phyloP scores from a whole-genome alignment of 1,140 invertebrate species.

The Sminthurides bifidus region DNA sequence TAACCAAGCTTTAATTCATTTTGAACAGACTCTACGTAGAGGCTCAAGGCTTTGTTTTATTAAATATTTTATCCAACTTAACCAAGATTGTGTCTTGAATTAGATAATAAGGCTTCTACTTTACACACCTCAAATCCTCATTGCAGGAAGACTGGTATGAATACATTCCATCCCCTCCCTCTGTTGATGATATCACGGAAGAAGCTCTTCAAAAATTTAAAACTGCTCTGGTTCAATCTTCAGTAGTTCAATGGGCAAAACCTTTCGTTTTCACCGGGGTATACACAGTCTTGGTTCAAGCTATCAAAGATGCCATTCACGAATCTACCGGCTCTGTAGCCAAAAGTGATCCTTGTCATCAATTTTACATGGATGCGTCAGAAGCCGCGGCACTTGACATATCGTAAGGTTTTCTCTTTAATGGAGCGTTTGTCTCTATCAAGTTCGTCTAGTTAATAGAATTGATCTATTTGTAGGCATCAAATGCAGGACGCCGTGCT shows the following conservation, averaged over 20 bases:
- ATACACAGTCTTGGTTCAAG: background rate
- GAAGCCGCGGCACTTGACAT: background rate
- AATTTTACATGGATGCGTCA: background rate
- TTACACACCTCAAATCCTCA: too few relatives aligned
- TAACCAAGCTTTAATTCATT: too few relatives aligned
- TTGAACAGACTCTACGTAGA: too few relatives aligned
- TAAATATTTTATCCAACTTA: too few relatives aligned
- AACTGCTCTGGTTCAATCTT: background rate
- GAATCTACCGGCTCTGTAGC: background rate
- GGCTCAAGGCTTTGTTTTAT: too few relatives aligned
- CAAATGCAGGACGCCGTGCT: constrained; percentile 3
- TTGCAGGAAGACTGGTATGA: background rate
- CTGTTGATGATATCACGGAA: background rate
- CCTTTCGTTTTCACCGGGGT: background rate
- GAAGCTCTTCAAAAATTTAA: background rate
- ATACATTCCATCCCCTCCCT: background rate
- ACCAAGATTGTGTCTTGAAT: too few relatives aligned
- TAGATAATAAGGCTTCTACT: too few relatives aligned
- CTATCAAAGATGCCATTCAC: background rate
- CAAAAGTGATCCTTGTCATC: background rate
- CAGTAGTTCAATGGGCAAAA: background rate
- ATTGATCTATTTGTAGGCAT: too few relatives aligned
- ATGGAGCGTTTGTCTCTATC: background rate
- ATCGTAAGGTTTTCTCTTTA: background rate
- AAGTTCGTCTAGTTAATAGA: background rate